Conservation (phyloP, 2,113 vertebrate species). For the Thamnaconus septentrionalis region DNA sequence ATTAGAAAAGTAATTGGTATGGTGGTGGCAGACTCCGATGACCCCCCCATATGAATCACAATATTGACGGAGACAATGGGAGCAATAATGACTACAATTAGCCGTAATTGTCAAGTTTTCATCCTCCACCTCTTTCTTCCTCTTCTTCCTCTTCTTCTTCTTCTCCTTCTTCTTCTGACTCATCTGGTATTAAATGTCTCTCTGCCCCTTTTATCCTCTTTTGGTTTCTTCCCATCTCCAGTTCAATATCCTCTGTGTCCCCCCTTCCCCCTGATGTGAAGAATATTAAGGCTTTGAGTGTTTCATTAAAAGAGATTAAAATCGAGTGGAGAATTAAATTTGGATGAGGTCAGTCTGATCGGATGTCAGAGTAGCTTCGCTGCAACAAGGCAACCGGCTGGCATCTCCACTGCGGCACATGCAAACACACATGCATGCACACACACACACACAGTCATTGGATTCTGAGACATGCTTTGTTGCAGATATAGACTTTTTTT, state of each 20-base stretch:
- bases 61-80: conserved; percentile 73
- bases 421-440: neutral
- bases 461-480: conserved; percentile 10
- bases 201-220: conserved; percentile 50
- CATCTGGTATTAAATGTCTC: conserved; percentile 29
- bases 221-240: conserved; percentile 46
- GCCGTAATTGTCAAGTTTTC: conserved; percentile 62
- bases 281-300: conserved; percentile 56
- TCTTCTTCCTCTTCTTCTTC: conserved; percentile 29
- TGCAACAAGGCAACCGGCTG: conserved; percentile 48
- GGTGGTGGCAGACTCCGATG: conserved; percentile 62
- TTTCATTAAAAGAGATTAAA: conserved; percentile 72
- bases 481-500: conserved; percentile 58
- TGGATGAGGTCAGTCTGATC: conserved; percentile 60
- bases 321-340: conserved; percentile 65
- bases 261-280: conserved; percentile 43
- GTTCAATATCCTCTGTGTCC: conserved; percentile 54
- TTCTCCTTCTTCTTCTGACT: conserved; percentile 19
- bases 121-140: too few relatives aligned
- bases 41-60: conserved; percentile 76
- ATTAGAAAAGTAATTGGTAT: conserved; percentile 77
- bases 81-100: conserved; percentile 75
- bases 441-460: neutral
- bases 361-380: conserved; percentile 61
- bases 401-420: neutral